Percentiles rank a stretch among this genome's conserved stretches.
phyloP scores from a whole-genome alignment of 2,113 vertebrate species.

The Choloepus hoffmanni region DNA sequence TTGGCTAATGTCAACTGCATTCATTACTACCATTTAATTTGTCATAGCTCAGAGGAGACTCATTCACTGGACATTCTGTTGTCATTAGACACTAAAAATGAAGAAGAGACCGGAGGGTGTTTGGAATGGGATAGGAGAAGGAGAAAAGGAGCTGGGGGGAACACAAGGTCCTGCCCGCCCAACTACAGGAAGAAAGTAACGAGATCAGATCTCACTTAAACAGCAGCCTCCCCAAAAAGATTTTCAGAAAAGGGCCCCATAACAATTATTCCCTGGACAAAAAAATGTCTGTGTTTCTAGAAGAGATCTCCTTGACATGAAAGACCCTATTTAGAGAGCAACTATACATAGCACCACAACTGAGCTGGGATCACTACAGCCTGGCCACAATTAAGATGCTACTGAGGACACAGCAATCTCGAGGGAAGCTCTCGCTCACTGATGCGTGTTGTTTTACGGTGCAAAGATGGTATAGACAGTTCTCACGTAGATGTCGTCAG shows the following conservation, averaged over 20 bases:
- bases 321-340: conserved; percentile 13
- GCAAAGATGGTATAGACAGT: conserved; percentile 80
- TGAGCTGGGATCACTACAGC: conserved; percentile 18
- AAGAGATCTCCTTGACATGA: background rate
- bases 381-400: background rate
- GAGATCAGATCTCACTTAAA: conserved; percentile 22
- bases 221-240: background rate
- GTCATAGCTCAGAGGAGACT: conserved; percentile 1
- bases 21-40: background rate
- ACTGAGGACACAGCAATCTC: background rate
- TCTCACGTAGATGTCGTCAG: conserved; percentile 88
- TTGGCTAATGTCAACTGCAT: background rate
- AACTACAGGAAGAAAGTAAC: background rate
- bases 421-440: background rate
- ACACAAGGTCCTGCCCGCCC: background rate
- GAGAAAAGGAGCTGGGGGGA: background rate
- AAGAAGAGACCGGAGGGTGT: background rate
- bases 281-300: background rate
- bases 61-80: background rate
- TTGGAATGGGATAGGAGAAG: background rate
- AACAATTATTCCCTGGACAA: background rate
- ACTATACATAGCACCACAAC: conserved; percentile 10
- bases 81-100: background rate
- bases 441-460: rapidly evolving
- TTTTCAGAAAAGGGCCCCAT: background rate